A percentile compares a stretch with the other conserved stretches of the same genome.
Evolutionary conservation across 1,140 invertebrate species (phyloP).

Genomic region (Archivesica marissinica): DNA sequence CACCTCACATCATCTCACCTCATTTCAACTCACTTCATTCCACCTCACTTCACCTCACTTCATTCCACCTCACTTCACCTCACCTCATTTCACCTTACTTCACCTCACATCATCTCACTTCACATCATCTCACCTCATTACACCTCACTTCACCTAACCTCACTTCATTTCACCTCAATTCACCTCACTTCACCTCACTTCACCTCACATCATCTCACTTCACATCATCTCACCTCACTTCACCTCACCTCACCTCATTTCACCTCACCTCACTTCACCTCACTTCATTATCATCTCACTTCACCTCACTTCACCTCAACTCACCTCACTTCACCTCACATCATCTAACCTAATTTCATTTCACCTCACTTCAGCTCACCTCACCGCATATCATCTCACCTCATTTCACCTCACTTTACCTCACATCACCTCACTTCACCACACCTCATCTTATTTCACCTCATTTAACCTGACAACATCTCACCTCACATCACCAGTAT

Average conservation of each 20-base stretch:
- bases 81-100: not conserved
- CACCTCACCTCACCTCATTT: not conserved
- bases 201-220: slow-evolving; percentile 4
- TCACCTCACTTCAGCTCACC: not conserved
- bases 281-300: not conserved
- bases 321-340: slow-evolving; percentile 5
- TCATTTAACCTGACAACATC: slow-evolving; percentile 4
- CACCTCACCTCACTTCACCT: not conserved
- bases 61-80: slow-evolving; percentile 5
- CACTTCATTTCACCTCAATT: not conserved
- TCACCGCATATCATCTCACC: not conserved
- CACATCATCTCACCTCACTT: slow-evolving; percentile 1
- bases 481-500: not conserved
- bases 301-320: not conserved
- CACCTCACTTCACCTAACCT: not conserved
- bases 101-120: not conserved
- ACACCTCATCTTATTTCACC: slow-evolving; percentile 32
- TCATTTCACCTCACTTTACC: slow-evolving; percentile 27
- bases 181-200: not conserved
- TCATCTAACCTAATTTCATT: not conserved
- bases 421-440: slow-evolving; percentile 18
- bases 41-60: slow-evolving; percentile 3
- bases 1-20: not conserved
- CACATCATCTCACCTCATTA: not conserved
- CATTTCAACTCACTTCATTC: slow-evolving; percentile 1